These are phyloP conservation scores for Cercocebus atys DNA, from an alignment of 2,113 vertebrate species.

Conservation along the genomic window DNA sequence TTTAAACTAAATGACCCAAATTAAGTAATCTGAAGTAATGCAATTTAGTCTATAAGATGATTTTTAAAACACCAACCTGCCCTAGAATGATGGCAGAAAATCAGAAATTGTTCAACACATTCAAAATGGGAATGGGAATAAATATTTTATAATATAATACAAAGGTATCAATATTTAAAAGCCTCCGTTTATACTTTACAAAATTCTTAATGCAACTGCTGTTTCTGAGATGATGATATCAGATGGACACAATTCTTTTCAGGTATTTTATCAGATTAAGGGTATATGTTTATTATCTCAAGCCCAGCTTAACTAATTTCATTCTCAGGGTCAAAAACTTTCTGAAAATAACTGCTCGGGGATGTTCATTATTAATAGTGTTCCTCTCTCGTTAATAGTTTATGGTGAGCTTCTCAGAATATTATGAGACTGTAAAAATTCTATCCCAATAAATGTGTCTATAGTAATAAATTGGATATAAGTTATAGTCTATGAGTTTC, in stretches of 20 bases:
- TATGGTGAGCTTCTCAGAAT: slow-evolving; percentile 76
- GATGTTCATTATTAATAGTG: slow-evolving; percentile 78
- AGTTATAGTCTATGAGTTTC: slow-evolving; percentile 77
- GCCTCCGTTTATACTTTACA: neutral
- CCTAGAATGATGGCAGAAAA: neutral
- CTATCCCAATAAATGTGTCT: slow-evolving; percentile 83
- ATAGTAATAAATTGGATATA: slow-evolving; percentile 81
- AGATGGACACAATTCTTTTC: slow-evolving; percentile 34
- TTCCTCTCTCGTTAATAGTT: slow-evolving; percentile 82
- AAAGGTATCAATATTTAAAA: slow-evolving; percentile 71
- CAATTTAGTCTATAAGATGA: neutral
- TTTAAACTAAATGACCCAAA: slow-evolving; percentile 36
- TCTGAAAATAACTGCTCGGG: slow-evolving; percentile 69
- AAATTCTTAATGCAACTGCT: slow-evolving; percentile 51
- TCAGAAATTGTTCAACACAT: neutral
- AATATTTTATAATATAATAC: slow-evolving; percentile 62
- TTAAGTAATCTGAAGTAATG: neutral
- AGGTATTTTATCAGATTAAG: slow-evolving; percentile 47
- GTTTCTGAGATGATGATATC: neutral
- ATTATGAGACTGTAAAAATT: slow-evolving; percentile 85
- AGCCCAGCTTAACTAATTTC: slow-evolving; percentile 51
- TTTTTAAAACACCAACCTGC: neutral
- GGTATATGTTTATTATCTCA: slow-evolving; percentile 54
- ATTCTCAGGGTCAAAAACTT: slow-evolving; percentile 72
- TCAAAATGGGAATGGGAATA: slow-evolving; percentile 45